A percentile compares a stretch with the other conserved stretches of the same genome.
phyloP scores from a whole-genome alignment of 2,888 invertebrate genomes.

The Calliopum simillimum region DNA sequence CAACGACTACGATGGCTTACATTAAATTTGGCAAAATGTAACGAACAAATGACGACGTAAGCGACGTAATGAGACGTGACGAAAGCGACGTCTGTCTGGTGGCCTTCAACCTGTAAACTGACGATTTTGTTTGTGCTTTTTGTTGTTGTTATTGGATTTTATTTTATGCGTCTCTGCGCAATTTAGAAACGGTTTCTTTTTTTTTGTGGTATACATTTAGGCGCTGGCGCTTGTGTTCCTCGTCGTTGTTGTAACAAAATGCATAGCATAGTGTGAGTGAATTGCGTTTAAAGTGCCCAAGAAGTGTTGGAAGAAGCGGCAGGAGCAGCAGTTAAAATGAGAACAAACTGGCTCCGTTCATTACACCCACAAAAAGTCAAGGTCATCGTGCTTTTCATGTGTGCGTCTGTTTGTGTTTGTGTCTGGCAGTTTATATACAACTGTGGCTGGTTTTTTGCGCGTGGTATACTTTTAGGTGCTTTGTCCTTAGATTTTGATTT shows the following conservation, averaged over 20 bases:
- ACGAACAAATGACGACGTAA: too few relatives aligned
- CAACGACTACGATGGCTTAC: too few relatives aligned
- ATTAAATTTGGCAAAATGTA: too few relatives aligned
- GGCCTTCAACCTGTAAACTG: conserved; percentile 22
- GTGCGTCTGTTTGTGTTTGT: background rate
- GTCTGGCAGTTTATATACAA: background rate
- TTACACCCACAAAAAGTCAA: conserved; percentile 5
- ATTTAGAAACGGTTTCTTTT: background rate
- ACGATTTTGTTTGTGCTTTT: background rate
- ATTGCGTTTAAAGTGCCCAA: background rate
- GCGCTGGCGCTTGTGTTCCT: conserved; percentile 2
- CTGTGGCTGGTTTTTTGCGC: background rate
- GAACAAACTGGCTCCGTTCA: too few relatives aligned
- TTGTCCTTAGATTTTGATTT: background rate
- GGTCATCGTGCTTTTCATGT: background rate
- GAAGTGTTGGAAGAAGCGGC: too few relatives aligned
- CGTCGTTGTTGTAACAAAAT: background rate
- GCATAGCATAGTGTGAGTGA: background rate
- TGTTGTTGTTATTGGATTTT: background rate
- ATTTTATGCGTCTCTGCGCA: conserved; percentile 10
- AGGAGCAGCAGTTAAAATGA: background rate
- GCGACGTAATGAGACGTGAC: conserved; percentile 9
- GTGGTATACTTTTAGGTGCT: background rate
- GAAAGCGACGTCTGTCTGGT: conserved; percentile 18
- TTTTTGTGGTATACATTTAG: conserved; percentile 20